These are phyloP conservation scores for Eciton burchellii DNA, from an alignment of 1,140 invertebrate genomes.

Conservation along the genomic window DNA sequence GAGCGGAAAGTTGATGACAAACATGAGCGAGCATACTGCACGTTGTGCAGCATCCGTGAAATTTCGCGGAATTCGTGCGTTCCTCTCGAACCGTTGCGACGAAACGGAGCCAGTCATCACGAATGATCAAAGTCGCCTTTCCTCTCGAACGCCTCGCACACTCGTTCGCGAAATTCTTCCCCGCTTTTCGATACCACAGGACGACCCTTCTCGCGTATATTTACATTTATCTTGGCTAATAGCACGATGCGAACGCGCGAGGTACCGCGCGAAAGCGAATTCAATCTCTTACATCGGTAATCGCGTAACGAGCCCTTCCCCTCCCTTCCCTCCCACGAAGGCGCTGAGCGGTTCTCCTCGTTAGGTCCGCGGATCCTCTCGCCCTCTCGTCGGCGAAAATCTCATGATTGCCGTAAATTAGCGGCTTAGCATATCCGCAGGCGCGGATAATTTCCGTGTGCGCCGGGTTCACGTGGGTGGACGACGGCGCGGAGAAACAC, in stretches of 20 bases:
- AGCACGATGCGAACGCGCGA: conserved; percentile 1
- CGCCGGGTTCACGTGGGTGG: conserved; percentile 65
- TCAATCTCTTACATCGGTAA: conserved; percentile 30
- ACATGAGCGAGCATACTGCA: too few relatives aligned
- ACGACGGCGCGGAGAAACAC: conserved; percentile 46
- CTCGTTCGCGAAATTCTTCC: neutral
- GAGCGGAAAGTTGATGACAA: too few relatives aligned
- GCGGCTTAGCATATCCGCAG: conserved; percentile 3
- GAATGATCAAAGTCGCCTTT: too few relatives aligned
- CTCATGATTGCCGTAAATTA: conserved; percentile 53
- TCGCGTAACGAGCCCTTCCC: conserved; percentile 35
- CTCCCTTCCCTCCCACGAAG: neutral
- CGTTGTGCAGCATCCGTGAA: too few relatives aligned
- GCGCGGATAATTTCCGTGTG: conserved; percentile 45
- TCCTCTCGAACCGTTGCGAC: too few relatives aligned
- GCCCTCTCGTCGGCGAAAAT: conserved; percentile 29
- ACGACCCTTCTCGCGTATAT: neutral
- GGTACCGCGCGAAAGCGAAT: neutral
- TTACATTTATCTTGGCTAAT: conserved; percentile 8
- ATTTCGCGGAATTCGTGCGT: too few relatives aligned
- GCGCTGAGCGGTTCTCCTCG: conserved; percentile 27
- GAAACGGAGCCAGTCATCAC: too few relatives aligned
- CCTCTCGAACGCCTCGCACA: too few relatives aligned
- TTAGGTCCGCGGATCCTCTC: conserved; percentile 14
- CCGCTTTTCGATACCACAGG: neutral